phyloP scores from a whole-genome alignment of 2,113 vertebrate species.

The Regulus satrapa region DNA sequence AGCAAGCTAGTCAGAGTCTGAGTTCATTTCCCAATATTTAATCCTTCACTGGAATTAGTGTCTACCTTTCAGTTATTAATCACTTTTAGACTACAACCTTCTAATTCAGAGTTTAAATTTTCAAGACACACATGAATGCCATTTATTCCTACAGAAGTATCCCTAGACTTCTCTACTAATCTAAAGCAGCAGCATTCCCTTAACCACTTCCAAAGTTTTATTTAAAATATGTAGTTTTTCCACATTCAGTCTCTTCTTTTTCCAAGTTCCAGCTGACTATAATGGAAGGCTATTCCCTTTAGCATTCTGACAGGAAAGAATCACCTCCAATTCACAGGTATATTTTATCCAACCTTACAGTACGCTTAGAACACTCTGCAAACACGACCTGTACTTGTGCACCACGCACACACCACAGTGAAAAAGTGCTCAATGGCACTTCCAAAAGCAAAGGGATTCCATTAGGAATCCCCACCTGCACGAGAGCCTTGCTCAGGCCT shows the following conservation, averaged over 20 bases:
- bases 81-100: background rate
- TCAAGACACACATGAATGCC: background rate
- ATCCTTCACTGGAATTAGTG: background rate
- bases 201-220: background rate
- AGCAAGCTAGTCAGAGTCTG: background rate
- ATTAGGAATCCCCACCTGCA: background rate
- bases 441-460: background rate
- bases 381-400: accelerated
- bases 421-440: background rate
- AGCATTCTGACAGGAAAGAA: background rate
- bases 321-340: accelerated
- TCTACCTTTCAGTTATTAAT: background rate
- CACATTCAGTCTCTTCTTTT: background rate
- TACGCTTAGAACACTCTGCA: background rate
- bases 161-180: background rate
- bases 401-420: no score
- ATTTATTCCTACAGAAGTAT: background rate
- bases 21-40: background rate
- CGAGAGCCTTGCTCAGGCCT: accelerated
- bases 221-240: background rate
- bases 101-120: background rate
- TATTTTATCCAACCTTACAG: background rate
- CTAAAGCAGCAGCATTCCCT: background rate
- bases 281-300: background rate
- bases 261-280: background rate